Percentiles rank a stretch among this genome's conserved stretches.
Evolutionary conservation across 2,797 vertebrate genomes (phyloP).

Genomic region (Botia almorhae): DNA sequence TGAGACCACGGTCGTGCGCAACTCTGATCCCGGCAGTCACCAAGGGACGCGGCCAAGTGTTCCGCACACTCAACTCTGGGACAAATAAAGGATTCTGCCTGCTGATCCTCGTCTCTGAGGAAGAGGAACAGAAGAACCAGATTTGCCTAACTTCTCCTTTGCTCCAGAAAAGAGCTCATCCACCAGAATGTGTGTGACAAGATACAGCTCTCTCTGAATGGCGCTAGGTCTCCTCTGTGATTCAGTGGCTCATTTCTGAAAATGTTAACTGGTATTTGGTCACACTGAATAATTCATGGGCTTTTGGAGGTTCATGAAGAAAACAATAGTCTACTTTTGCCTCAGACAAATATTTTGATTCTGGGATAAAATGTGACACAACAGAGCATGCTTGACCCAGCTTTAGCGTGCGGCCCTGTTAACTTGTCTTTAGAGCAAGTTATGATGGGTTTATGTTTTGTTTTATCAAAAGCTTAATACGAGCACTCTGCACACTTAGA

Average conservation of each 20-base stretch:
- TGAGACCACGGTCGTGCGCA: conserved; percentile 79
- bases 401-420: conserved; percentile 32
- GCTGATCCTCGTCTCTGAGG: conserved; percentile 77
- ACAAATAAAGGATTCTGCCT: conserved; percentile 75
- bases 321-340: conserved; percentile 42
- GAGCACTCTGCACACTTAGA: conserved; percentile 39
- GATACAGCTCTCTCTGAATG: conserved; percentile 70
- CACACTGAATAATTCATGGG: conserved; percentile 58
- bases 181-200: conserved; percentile 69
- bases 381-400: conserved; percentile 68
- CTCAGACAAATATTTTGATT: conserved; percentile 53
- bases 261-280: conserved; percentile 64
- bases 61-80: conserved; percentile 74
- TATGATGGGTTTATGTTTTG: conserved; percentile 42
- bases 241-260: conserved; percentile 56
- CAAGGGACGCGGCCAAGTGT: conserved; percentile 83
- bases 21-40: conserved; percentile 81
- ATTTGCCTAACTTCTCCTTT: conserved; percentile 76
- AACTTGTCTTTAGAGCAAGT: conserved; percentile 61
- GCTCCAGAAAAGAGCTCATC: conserved; percentile 76
- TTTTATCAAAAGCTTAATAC: conserved; percentile 44
- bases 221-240: conserved; percentile 52
- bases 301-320: conserved; percentile 61
- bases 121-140: conserved; percentile 71
- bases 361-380: conserved; percentile 61